A percentile compares a stretch with the other conserved stretches of the same genome.
These are phyloP conservation scores for Manis javanica DNA, from an alignment of 2,797 vertebrate genomes.

Conservation along the genomic window DNA sequence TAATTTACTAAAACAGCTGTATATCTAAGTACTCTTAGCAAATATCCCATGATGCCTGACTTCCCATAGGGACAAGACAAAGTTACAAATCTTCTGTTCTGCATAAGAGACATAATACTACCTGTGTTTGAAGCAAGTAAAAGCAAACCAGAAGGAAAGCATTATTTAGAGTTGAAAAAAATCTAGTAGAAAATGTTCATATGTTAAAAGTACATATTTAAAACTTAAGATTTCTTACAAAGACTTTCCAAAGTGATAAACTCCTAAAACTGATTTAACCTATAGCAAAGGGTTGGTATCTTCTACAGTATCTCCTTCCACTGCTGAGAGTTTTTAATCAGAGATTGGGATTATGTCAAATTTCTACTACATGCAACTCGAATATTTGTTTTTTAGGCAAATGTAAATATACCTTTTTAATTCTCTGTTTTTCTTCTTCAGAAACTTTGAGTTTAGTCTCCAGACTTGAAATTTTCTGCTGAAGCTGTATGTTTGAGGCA, in stretches of 20 bases:
- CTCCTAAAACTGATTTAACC: background rate
- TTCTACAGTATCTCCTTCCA: background rate
- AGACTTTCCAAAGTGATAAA: background rate
- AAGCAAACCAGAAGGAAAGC: background rate
- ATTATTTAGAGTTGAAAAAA: background rate
- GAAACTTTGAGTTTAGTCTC: conserved; percentile 84
- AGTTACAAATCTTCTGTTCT: background rate
- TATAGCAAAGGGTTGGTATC: background rate
- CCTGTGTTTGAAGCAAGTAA: conserved; percentile 12
- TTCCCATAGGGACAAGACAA: background rate
- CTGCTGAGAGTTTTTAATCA: background rate
- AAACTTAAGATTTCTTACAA: background rate
- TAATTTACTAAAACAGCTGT: background rate
- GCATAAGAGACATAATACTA: background rate
- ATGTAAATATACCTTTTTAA: conserved; percentile 85
- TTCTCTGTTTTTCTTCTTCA: conserved; percentile 88
- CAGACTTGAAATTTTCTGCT: conserved; percentile 84
- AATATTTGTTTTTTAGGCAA: background rate
- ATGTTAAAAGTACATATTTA: background rate
- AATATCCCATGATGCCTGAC: background rate
- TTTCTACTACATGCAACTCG: background rate
- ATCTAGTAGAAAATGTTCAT: background rate
- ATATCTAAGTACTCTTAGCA: background rate
- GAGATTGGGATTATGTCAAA: background rate
- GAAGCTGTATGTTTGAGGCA: conserved; percentile 79